These are phyloP conservation scores for Arge pagana DNA, from an alignment of 2,888 invertebrate species.

Conservation along the genomic window DNA sequence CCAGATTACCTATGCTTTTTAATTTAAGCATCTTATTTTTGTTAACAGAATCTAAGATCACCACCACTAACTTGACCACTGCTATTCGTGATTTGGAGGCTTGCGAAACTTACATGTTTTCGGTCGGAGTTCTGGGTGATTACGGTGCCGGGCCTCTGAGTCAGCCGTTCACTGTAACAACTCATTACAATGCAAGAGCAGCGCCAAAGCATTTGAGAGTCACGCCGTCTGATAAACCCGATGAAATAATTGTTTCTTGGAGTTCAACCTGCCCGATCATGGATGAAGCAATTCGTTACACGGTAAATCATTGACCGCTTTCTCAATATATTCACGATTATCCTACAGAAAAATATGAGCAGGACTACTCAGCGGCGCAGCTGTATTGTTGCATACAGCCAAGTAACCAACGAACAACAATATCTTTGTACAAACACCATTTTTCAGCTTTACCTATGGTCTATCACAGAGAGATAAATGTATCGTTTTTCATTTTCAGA, in stretches of 20 bases:
- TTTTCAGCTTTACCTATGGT: no score
- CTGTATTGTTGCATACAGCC: no score
- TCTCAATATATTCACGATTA: no score
- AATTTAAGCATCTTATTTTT: slow-evolving; percentile 27
- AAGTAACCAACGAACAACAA: no score
- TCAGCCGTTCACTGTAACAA: slow-evolving; percentile 62
- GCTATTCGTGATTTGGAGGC: slow-evolving; percentile 68
- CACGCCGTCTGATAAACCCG: slow-evolving; percentile 47
- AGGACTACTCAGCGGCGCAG: no score
- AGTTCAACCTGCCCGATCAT: slow-evolving; percentile 69
- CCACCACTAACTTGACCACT: slow-evolving; percentile 63
- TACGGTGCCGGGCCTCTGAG: slow-evolving; percentile 70
- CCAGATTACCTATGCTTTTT: slow-evolving; percentile 17
- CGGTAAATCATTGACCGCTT: no score
- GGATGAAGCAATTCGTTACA: slow-evolving; percentile 62
- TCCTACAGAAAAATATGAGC: no score
- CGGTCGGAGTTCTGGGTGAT: slow-evolving; percentile 69
- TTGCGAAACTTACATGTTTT: slow-evolving; percentile 76
- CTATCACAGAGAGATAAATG: no score
- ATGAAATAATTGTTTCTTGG: slow-evolving; percentile 70
- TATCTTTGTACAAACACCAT: no score
- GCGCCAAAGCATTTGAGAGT: slow-evolving; percentile 72
- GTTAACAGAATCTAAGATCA: slow-evolving; percentile 57
- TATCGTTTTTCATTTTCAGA: slow-evolving; percentile 50
- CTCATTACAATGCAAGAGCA: slow-evolving; percentile 67